Percentiles rank a stretch among this genome's conserved stretches.
These are phyloP conservation scores for Dichetophora obliterata DNA, from an alignment of 2,888 invertebrate species.

Conservation along the genomic window DNA sequence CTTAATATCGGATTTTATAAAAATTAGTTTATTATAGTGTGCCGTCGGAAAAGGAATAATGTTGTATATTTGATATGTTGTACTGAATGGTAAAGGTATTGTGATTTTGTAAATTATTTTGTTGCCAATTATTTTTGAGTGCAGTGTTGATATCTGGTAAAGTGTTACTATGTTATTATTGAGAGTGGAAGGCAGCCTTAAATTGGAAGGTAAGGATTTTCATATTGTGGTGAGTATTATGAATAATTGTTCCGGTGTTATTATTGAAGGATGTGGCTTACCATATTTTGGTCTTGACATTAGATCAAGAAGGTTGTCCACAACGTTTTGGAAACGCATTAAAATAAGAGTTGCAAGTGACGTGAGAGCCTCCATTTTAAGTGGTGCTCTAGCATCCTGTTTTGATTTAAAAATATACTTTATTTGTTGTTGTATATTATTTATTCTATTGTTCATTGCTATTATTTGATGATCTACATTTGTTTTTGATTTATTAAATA, in stretches of 20 bases:
- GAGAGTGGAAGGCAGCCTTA: neutral
- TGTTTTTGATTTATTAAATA: slow-evolving; percentile 2
- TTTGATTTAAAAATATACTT: neutral
- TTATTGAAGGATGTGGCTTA: neutral
- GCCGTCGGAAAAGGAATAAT: neutral
- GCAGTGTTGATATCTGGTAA: neutral
- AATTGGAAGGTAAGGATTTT: neutral
- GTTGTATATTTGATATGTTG: neutral
- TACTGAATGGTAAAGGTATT: neutral
- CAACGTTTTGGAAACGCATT: too few relatives aligned
- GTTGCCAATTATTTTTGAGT: neutral
- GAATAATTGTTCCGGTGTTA: neutral
- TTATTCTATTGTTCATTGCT: neutral
- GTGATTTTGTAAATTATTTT: slow-evolving; percentile 2
- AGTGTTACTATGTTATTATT: neutral
- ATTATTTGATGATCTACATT: too few relatives aligned
- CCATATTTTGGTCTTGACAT: too few relatives aligned
- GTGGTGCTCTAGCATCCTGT: neutral
- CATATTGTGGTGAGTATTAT: neutral
- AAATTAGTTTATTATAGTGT: neutral
- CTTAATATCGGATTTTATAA: too few relatives aligned
- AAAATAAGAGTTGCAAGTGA: too few relatives aligned
- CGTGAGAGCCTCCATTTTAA: neutral
- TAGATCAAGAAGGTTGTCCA: too few relatives aligned
- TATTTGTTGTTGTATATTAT: neutral